These are phyloP conservation scores for Drepanosiphum platanoidis DNA, from an alignment of 2,888 invertebrate species.

Conservation along the genomic window DNA sequence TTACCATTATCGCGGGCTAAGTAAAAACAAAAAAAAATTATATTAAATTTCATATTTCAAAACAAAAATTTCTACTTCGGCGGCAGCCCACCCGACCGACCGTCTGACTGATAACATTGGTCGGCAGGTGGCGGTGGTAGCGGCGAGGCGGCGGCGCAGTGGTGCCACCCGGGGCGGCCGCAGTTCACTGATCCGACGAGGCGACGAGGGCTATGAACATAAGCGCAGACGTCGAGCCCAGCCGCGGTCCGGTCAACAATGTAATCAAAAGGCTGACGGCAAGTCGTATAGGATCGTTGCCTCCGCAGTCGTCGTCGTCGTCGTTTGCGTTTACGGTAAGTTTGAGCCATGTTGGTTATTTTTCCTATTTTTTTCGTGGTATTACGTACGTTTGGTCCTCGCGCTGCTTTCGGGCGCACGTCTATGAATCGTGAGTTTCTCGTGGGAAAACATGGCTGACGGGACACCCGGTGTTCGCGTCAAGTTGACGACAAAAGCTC, in stretches of 20 bases:
- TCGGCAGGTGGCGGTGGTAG: constrained; percentile 54
- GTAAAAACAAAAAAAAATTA: no score
- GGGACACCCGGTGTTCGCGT: background rate
- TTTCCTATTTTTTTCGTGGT: no score
- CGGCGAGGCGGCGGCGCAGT: constrained; percentile 45
- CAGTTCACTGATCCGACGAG: constrained; percentile 58
- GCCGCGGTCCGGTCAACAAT: constrained; percentile 48
- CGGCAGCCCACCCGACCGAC: constrained; percentile 11
- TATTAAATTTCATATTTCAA: no score
- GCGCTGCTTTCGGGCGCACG: background rate
- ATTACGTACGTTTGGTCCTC: no score
- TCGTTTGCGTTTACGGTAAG: constrained; percentile 32
- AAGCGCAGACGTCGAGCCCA: constrained; percentile 46
- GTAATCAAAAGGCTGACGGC: constrained; percentile 46
- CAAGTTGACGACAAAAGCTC: no score
- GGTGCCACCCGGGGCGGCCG: constrained; percentile 58
- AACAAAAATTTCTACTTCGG: background rate
- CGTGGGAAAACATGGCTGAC: background rate
- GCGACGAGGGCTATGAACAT: constrained; percentile 53
- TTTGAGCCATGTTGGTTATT: background rate
- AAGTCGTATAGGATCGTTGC: constrained; percentile 32
- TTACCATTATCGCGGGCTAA: no score
- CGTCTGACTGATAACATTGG: constrained; percentile 36
- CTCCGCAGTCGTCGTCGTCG: background rate
- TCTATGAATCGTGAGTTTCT: background rate